Evolutionary conservation across 2,888 invertebrate genomes (phyloP), one percentile per base, ranked within the genome.

Genomic region (Phortica okadai): DNA sequence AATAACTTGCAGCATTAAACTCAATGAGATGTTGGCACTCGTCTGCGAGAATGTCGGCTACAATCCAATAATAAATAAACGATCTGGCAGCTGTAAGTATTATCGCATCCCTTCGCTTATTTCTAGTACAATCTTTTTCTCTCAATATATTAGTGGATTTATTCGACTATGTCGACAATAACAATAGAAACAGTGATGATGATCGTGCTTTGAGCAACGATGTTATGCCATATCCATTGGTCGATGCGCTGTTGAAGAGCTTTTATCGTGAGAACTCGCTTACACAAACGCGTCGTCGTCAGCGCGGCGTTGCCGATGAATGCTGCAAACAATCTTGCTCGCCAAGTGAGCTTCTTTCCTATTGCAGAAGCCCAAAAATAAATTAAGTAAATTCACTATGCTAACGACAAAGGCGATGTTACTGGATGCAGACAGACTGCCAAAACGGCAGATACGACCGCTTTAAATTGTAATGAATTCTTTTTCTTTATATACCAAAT

Each of bases 1-100:
- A 25, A 70, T 70, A 11, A 14, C 44, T 6, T 70, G 70, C 54
- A 70, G 70, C 10, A 72, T 54, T 54, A 56, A 56, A 7, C 70
- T 72, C 6, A 72, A 72, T 56, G 70, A 72, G 41, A 72, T 72
- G 70, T 56, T 72, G 70, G 56, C 70, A 7, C n/a, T 70, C 25
- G 50, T 54, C 11, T 70, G 70, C 11, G 70, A 70, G 33, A 25
- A 11, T 54, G 21, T 54, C 54, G 70, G 70, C 56, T 72, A 56
- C 54, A 72, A 72, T 56, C 2, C 25, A 33, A 54, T 54, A 54
- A 72, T 72, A 8, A 42, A 11, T 7, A 72, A 72, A 8, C 70
- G 70, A 33, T 72, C 70, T 6, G 54, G 33, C 25, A 25, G 33
- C 14, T 70, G 70, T 72, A 72, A 72, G 70, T 72, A 72, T 8